These are phyloP conservation scores for Ophthalmolycus amberensis DNA, from an alignment of 2,113 vertebrate genomes.

Conservation along the genomic window DNA sequence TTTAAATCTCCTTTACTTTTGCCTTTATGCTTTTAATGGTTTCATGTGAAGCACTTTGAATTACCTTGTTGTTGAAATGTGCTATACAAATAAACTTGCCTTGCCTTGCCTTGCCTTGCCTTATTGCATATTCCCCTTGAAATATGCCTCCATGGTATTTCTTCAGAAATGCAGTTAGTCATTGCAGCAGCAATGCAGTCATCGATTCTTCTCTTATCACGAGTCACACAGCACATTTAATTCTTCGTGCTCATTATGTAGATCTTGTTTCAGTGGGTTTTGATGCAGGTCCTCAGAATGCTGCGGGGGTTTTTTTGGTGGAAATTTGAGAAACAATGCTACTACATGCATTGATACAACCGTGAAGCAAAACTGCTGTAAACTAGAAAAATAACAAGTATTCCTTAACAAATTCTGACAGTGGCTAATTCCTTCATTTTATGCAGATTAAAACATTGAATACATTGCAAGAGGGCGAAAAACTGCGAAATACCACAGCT, in stretches of 20 bases:
- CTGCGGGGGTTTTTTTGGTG: no score
- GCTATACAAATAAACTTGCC: no score
- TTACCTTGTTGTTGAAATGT: no score
- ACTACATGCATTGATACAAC: background rate
- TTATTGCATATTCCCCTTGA: background rate
- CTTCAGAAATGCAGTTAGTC: constrained; percentile 12
- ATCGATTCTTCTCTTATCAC: background rate
- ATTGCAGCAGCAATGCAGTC: background rate
- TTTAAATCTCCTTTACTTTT: no score
- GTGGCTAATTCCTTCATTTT: background rate
- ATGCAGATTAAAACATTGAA: background rate
- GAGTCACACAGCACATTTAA: background rate
- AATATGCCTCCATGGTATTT: background rate
- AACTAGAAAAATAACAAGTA: background rate
- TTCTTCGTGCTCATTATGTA: background rate
- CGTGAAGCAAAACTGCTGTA: background rate
- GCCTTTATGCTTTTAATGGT: no score
- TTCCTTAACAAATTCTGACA: background rate
- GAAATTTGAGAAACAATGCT: background rate
- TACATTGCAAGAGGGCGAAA: background rate
- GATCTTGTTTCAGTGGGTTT: background rate
- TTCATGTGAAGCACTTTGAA: no score
- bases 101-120: no score
- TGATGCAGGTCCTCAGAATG: background rate
- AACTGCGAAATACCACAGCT: background rate